Conservation (phyloP, 2,888 invertebrate genomes). For the Lacanobia oleracea region DNA sequence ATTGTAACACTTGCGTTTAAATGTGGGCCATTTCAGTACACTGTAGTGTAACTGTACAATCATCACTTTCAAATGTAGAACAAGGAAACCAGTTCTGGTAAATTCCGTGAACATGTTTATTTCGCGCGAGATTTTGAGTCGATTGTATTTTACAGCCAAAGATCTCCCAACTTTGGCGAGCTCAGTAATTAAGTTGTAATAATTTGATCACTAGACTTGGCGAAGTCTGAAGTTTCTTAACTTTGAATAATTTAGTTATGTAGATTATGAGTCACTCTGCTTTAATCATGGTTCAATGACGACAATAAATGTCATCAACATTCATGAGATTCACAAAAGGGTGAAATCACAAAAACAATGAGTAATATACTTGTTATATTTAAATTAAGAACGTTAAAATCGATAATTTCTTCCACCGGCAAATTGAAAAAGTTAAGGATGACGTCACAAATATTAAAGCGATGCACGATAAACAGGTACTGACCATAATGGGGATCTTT, state of each 20-base stretch:
- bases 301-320: constrained; percentile 17
- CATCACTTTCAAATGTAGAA: constrained; percentile 44
- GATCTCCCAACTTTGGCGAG: constrained; percentile 27
- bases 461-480: constrained; percentile 54
- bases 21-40: constrained; percentile 49
- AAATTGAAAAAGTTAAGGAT: neutral
- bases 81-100: constrained; percentile 35
- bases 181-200: constrained; percentile 41
- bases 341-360: constrained; percentile 7
- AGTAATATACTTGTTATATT: neutral
- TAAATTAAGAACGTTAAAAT: too few relatives aligned
- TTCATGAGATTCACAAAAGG: constrained; percentile 18
- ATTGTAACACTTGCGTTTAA: constrained; percentile 43
- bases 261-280: constrained; percentile 14
- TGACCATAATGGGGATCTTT: constrained; percentile 92
- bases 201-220: constrained; percentile 40
- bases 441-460: neutral
- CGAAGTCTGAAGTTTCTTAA: constrained; percentile 34
- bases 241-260: constrained; percentile 33
- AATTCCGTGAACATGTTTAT: constrained; percentile 20
- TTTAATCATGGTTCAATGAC: constrained; percentile 30
- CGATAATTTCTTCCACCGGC: neutral
- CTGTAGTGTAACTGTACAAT: constrained; percentile 30
- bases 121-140: constrained; percentile 24
- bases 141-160: constrained; percentile 34